Evolutionary conservation across 2,113 vertebrate species (phyloP), one percentile per base, ranked within the genome.

Genomic region (Aspidoscelis tigris): DNA sequence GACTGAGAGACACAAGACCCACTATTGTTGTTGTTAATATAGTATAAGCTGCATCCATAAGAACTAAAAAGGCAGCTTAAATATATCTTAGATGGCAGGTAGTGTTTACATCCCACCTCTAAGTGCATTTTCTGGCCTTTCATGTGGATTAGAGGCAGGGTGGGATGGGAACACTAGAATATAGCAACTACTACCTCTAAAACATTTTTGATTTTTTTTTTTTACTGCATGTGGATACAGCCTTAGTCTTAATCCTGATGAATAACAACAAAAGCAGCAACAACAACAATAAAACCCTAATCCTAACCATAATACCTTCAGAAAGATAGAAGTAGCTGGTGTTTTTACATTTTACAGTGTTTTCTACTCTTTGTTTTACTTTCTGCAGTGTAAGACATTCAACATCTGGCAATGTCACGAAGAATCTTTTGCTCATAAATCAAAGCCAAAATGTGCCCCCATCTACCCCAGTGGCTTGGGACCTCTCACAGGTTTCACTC

Each of bases 371-470:
- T 33, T 24, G 10, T 3, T 22, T 26, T 8, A 5, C 10, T n/a
- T 41, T 89, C 84, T 88, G 72, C 76, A 89, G 87, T 88, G 88
- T 92, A 94, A 94, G 89, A 93, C 61, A 84, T 94, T 93, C 93
- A 94, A 94, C 96, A 94, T 96, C 93, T 96, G 95, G 92, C 95
- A 90, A 91, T 95, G 95, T 95, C 96, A 96, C 93, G 92, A 94
- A 92, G 73, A 77, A 95, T 72, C 74, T 91, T 91, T 93, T 92
- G 89, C 91, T 92, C 91, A 96, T 96, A 96, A 96, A 96, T 96
- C 95, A 96, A 75, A 92, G 82, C 85, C 89, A 87, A 94, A 94
- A 94, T 90, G 84, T 87, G 82, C 90, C 94, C 93, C 92, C 85
- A 93, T 93, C 93, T 93, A 94, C 95, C 20, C 91, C 93, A 93